These are phyloP conservation scores for Lacerta bilineata DNA, from an alignment of 2,797 vertebrate species.

Conservation along the genomic window DNA sequence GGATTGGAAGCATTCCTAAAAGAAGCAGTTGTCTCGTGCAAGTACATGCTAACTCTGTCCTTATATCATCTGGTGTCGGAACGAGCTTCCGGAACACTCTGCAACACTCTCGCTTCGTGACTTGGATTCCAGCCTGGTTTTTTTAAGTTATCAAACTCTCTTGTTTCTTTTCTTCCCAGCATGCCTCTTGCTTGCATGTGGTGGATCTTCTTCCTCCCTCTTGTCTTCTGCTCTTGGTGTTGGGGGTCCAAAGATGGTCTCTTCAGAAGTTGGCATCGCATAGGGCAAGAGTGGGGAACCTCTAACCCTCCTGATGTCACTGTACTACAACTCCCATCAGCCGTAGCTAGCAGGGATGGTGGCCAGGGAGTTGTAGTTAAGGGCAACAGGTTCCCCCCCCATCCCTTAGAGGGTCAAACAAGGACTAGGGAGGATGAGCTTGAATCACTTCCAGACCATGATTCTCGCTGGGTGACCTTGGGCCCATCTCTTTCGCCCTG, in stretches of 20 bases:
- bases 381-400: no score
- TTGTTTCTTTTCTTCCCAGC: background rate
- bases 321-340: no score
- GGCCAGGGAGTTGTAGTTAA: no score
- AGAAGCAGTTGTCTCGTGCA: background rate
- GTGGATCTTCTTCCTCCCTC: no score
- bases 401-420: no score
- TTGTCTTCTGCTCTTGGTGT: background rate
- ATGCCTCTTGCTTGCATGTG: background rate
- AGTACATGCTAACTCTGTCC: background rate
- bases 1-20: background rate
- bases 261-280: background rate
- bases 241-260: background rate
- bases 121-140: slow-evolving; percentile 12
- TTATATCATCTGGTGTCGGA: slow-evolving; percentile 20
- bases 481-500: no score
- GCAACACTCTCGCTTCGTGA: background rate
- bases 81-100: background rate
- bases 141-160: background rate
- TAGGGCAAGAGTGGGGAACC: no score
- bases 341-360: no score
- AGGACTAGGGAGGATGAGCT: no score
- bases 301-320: no score
- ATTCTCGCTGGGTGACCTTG: no score
- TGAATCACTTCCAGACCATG: no score